Conservation (phyloP, 1,140 invertebrate species). For the Sitophilus oryzae region DNA sequence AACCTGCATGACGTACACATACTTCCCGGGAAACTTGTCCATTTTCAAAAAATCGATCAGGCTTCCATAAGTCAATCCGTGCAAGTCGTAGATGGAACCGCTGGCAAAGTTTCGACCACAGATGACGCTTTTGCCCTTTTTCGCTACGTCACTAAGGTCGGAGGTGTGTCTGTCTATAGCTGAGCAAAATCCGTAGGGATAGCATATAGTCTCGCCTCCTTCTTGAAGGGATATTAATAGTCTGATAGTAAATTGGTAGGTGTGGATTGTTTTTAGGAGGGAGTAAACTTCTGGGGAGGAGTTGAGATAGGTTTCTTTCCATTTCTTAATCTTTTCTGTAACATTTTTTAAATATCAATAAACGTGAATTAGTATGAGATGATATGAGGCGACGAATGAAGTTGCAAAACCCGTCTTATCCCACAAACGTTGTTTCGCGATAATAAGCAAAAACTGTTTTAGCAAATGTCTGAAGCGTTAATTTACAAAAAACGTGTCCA, state of each 20-base stretch:
- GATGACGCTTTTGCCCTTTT: conserved; percentile 14
- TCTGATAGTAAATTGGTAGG: conserved; percentile 16
- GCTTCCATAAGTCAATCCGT: conserved; percentile 22
- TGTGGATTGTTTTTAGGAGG: conserved; percentile 9
- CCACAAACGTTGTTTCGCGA: too few species aligned
- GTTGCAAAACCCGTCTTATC: too few species aligned
- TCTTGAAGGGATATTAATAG: conserved; percentile 25
- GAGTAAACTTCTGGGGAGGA: conserved; percentile 13
- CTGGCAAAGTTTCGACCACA: conserved; percentile 11
- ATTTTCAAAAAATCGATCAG: conserved; percentile 24
- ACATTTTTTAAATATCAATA: neutral
- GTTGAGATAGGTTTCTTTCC: conserved; percentile 23
- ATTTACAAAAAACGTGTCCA: too few species aligned
- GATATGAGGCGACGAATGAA: too few species aligned
- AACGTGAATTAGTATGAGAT: too few species aligned
- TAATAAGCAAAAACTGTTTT: too few species aligned
- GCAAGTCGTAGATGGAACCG: conserved; percentile 17
- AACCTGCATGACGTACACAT: conserved; percentile 21
- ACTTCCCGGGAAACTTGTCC: conserved; percentile 10
- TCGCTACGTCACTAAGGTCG: conserved; percentile 17
- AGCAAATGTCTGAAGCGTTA: too few species aligned
- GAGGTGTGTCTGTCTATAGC: conserved; percentile 4
- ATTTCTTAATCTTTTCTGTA: conserved; percentile 23
- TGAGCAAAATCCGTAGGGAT: conserved; percentile 22
- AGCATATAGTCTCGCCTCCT: conserved; percentile 19